phyloP scores from a whole-genome alignment of 2,113 vertebrate species.

The Naja naja region DNA sequence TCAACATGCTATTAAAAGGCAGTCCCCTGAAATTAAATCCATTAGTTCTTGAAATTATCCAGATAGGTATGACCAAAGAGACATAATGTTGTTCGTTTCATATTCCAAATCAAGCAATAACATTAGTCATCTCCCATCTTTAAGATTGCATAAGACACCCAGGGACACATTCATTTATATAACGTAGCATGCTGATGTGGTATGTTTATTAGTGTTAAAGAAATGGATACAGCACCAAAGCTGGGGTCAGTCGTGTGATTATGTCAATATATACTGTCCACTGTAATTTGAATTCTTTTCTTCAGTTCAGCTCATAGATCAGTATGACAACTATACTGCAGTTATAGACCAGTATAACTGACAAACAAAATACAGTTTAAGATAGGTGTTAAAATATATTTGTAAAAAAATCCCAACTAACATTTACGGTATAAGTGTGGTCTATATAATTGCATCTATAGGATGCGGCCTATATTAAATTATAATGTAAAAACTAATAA shows the following conservation, averaged over 20 bases:
- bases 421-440: not conserved
- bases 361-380: not conserved
- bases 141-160: not conserved
- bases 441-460: not conserved
- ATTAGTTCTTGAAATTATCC: not conserved
- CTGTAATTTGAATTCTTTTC: not conserved
- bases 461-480: not conserved
- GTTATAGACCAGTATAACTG: not conserved
- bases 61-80: not conserved
- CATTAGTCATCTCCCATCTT: not conserved
- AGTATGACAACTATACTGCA: too few relatives aligned
- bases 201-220: conserved; percentile 1
- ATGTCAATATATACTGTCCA: conserved; percentile 8
- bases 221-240: not conserved
- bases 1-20: not conserved
- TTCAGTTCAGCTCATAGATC: not conserved
- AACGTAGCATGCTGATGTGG: not conserved
- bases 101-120: not conserved
- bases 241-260: not conserved
- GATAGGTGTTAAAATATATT: not conserved
- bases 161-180: not conserved
- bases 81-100: conserved; percentile 7
- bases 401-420: not conserved
- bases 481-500: not conserved
- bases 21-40: not conserved